A percentile compares a stretch with the other conserved stretches of the same genome.
Conservation (phyloP, 2,797 vertebrate genomes). For the Paguma larvata region DNA sequence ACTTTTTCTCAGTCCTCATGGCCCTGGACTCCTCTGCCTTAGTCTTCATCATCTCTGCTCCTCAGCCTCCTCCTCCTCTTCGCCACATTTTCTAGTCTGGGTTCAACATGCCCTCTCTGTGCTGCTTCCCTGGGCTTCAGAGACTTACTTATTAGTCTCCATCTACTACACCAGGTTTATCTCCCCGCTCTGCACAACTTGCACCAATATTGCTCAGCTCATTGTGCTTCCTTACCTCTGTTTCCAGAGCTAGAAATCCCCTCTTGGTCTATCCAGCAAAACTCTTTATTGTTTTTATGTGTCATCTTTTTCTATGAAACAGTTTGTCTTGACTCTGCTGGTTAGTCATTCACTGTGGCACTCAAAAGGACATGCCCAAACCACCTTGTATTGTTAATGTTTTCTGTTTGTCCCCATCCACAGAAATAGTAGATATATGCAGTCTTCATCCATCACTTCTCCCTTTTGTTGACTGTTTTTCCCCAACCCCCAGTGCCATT, state of each 20-base stretch:
- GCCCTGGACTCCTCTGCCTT: background rate
- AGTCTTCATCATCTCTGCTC: background rate
- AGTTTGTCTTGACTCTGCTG: background rate
- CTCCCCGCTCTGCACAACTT: background rate
- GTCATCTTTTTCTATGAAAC: background rate
- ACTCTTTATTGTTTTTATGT: background rate
- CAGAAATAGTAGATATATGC: background rate
- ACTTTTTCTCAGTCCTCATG: background rate
- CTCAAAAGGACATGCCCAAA: background rate
- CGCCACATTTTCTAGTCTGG: background rate
- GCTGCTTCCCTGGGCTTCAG: background rate
- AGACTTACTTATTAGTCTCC: background rate
- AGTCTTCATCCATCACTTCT: background rate
- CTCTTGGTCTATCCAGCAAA: background rate
- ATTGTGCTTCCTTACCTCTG: background rate
- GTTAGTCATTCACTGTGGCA: background rate
- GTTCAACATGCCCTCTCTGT: background rate
- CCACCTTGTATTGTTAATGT: background rate
- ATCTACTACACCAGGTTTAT: background rate
- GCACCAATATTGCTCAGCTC: background rate
- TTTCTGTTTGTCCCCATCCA: background rate
- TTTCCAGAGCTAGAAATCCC: background rate
- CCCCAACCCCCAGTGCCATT: background rate
- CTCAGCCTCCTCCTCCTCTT: background rate
- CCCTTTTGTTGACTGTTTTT: background rate